These are phyloP conservation scores for Stomatorhinus walkeri DNA, from an alignment of 2,797 vertebrate species.

Conservation along the genomic window DNA sequence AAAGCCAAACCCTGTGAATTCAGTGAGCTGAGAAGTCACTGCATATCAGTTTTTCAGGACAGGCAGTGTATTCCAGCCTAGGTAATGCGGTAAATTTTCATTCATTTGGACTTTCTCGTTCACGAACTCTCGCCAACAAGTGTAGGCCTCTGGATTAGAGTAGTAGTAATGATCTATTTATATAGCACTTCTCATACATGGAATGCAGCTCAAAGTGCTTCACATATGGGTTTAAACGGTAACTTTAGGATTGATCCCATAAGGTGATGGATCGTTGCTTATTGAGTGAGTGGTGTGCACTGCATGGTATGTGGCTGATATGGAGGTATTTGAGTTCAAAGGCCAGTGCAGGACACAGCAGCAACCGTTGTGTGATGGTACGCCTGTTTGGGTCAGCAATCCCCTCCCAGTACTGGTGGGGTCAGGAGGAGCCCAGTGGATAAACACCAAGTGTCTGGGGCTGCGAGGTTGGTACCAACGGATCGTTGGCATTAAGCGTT, in stretches of 20 bases:
- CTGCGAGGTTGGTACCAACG: too few species aligned
- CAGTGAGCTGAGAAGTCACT: neutral
- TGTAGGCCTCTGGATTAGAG: neutral
- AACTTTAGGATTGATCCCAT: neutral
- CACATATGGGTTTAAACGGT: neutral
- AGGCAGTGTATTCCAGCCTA: neutral
- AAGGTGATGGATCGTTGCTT: neutral
- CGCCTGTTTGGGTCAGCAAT: neutral
- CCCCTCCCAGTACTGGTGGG: neutral
- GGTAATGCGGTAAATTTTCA: neutral
- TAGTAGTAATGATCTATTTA: neutral
- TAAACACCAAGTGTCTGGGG: neutral
- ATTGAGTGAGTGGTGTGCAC: neutral
- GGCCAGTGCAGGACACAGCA: neutral
- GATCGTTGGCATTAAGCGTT: neutral
- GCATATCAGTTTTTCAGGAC: neutral
- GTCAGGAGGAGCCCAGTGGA: neutral
- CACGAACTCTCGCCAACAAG: neutral
- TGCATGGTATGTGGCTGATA: neutral
- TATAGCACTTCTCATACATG: neutral
- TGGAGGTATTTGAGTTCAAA: neutral
- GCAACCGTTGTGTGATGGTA: neutral
- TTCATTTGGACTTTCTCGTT: neutral
- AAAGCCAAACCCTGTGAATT: neutral
- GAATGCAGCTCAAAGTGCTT: neutral